phyloP scores from a whole-genome alignment of 2,113 vertebrate genomes.

The Abramis brama region DNA sequence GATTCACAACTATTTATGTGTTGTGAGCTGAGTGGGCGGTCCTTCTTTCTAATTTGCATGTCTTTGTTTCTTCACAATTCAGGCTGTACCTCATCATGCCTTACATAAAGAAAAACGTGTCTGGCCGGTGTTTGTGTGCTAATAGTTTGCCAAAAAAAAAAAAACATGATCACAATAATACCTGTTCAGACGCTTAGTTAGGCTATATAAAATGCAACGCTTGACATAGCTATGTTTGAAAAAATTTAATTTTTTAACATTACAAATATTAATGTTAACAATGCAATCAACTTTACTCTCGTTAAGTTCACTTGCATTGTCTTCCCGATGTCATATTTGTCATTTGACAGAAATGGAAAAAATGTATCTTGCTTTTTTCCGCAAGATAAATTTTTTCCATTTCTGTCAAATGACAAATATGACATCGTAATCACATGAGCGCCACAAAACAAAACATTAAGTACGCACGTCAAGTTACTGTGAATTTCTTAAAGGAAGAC shows the following conservation, averaged over 20 bases:
- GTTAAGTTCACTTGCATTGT: not conserved
- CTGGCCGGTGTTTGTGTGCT: not conserved
- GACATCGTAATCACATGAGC: not conserved
- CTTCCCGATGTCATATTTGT: too few relatives aligned
- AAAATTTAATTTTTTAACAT: too few relatives aligned
- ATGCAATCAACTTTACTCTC: not conserved
- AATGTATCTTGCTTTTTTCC: too few relatives aligned
- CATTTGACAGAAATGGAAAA: too few relatives aligned
- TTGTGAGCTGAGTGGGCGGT: not conserved
- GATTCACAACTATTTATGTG: not conserved
- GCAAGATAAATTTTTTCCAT: too few relatives aligned
- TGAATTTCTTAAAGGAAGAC: not conserved
- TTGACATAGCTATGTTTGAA: not conserved
- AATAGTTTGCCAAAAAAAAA: not conserved
- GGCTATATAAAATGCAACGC: not conserved
- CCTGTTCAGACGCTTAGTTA: not conserved
- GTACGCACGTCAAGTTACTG: not conserved
- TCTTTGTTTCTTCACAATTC: not conserved
- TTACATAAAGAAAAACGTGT: constrained; percentile 12
- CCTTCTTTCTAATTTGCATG: not conserved
- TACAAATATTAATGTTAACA: not conserved
- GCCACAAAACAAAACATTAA: not conserved
- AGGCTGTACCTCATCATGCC: not conserved
- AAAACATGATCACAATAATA: not conserved
- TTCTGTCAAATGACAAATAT: not conserved